Evolutionary conservation across 2,797 vertebrate genomes (phyloP), one percentile per base, ranked within the genome.

Genomic region (Setipinna tenuifilis): DNA sequence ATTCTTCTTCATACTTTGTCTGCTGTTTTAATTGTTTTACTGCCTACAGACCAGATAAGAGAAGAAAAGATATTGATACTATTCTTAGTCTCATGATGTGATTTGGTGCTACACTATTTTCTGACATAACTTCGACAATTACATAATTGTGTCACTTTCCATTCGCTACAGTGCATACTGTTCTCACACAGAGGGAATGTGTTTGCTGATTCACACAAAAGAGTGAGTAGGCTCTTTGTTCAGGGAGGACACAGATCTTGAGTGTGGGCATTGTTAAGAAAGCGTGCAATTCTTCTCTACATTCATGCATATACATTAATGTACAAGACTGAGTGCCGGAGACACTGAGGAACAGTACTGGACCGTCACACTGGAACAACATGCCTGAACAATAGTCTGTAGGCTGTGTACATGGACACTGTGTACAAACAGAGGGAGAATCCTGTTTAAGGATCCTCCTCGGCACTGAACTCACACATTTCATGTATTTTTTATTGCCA

Each of bases 121-220:
- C 50, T 82, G 78, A 59, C 61, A 81, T 68, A 81, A 88, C 81
- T 88, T 48, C 75, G 57, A 75, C 68, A 75, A 75, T 75, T 75
- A 75, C 68, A 78, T 62, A 48, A n/a, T 89, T 90, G 89, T 88
- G 88, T 84, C 88, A 88, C 82, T 50, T 81, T 87, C 85, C 82
- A 85, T 83, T 87, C 48, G 83, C 84, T 88, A 28, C 87, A 90
- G 87, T 83, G 87, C 87, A 85, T 82, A 50, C 65, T 78, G 87
- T 81, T 87, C 85, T 81, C 80, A 58, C 41, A 84, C 85, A 59
- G 83, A 84, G 83, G 88, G 87, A 88, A 88, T 88, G 83, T 84
- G 84, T 87, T 82, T 90, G 90, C 91, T 92, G 91, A 91, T 90
- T 92, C 90, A 91, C 84, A 89, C 86, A 87, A 84, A 87, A 83